Evolutionary conservation across 2,888 invertebrate genomes (phyloP).

Genomic region (Biston betularia): DNA sequence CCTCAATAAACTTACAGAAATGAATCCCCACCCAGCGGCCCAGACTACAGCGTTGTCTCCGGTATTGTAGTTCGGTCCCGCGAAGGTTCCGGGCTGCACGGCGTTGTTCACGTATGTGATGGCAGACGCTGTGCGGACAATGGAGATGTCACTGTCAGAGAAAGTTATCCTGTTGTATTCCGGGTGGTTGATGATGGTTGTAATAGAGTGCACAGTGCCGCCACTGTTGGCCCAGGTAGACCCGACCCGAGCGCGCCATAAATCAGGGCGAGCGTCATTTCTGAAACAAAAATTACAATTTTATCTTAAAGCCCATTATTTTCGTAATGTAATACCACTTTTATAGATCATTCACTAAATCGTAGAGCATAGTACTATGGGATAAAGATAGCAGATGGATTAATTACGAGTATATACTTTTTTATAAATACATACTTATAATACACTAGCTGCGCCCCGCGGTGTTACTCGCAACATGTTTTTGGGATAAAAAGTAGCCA

Average conservation of each 20-base stretch:
- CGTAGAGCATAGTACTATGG: no score
- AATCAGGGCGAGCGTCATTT: slow-evolving; percentile 32
- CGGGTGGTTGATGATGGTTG: slow-evolving; percentile 19
- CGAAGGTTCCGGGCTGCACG: slow-evolving; percentile 52
- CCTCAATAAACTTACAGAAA: slow-evolving; percentile 49
- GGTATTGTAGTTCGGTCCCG: slow-evolving; percentile 56
- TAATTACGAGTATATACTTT: no score
- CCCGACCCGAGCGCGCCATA: slow-evolving; percentile 50
- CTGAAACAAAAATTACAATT: background rate
- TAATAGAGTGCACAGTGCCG: slow-evolving; percentile 35
- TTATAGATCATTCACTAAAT: no score
- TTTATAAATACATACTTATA: no score
- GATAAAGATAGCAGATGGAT: no score
- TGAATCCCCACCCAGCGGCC: slow-evolving; percentile 74
- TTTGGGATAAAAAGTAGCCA: no score
- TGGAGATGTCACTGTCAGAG: slow-evolving; percentile 56
- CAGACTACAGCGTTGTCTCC: slow-evolving; percentile 60
- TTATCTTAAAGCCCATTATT: background rate
- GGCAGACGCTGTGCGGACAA: slow-evolving; percentile 48
- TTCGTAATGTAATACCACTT: no score
- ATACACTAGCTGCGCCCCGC: no score
- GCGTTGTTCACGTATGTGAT: slow-evolving; percentile 46
- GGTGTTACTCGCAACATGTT: no score
- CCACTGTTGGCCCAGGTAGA: slow-evolving; percentile 53
- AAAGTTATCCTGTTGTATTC: slow-evolving; percentile 8